A percentile compares a stretch with the other conserved stretches of the same genome.
Evolutionary conservation across 2,113 vertebrate species (phyloP).

Genomic region (Geococcyx californianus): DNA sequence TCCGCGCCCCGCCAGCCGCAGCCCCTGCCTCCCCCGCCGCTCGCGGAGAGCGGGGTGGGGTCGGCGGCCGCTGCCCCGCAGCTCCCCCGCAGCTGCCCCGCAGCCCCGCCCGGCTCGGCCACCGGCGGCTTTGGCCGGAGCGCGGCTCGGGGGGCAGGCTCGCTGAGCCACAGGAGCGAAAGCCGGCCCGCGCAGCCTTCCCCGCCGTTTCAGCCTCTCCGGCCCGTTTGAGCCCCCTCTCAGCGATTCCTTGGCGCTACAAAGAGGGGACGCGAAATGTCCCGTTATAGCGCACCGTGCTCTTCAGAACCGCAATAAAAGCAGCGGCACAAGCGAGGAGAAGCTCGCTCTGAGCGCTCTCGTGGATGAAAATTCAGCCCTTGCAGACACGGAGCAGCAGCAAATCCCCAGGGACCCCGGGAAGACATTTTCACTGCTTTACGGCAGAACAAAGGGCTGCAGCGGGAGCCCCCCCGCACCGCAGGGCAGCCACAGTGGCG

Average conservation of each 20-base stretch:
- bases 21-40: not conserved
- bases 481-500: too few species aligned
- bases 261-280: not conserved
- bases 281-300: not conserved
- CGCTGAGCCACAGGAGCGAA: fast-evolving
- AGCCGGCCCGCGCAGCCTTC: too few species aligned
- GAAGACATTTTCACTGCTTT: not conserved
- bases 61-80: too few species aligned
- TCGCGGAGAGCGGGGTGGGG: too few species aligned
- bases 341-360: not conserved
- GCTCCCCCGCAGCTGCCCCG: too few species aligned
- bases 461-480: too few species aligned
- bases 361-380: not conserved
- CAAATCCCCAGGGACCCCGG: not conserved
- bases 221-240: too few species aligned
- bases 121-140: too few species aligned
- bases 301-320: not conserved
- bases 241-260: not conserved
- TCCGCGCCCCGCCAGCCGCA: not conserved
- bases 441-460: conserved; percentile 23
- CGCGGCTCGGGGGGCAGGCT: not conserved
- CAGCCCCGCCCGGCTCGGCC: too few species aligned
- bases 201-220: too few species aligned
- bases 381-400: not conserved
- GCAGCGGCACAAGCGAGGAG: not conserved